phyloP scores from a whole-genome alignment of 1,140 invertebrate species.

The Asbolus verrucosus region DNA sequence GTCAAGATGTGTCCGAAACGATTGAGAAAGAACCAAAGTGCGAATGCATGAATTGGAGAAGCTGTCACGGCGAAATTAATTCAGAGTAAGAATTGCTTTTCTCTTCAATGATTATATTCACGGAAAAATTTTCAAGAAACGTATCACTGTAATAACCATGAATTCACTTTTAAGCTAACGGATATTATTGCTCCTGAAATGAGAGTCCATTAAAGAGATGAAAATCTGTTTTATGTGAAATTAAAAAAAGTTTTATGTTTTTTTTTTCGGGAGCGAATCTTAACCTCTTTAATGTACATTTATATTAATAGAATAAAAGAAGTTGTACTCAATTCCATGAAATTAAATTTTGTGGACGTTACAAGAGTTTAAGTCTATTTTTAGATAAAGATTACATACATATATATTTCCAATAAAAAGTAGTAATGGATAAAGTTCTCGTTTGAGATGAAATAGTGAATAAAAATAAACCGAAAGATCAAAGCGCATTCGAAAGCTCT shows the following conservation, averaged over 20 bases:
- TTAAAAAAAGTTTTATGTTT: constrained; percentile 28
- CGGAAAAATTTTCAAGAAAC: too few species aligned
- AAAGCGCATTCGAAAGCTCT: constrained; percentile 13
- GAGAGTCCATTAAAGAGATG: constrained; percentile 18
- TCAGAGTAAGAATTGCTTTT: constrained; percentile 54
- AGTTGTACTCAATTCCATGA: constrained; percentile 25
- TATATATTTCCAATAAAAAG: constrained; percentile 15
- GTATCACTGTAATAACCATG: background rate
- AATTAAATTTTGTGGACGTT: background rate
- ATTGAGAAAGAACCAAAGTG: too few species aligned
- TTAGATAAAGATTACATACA: too few species aligned
- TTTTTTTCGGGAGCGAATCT: background rate
- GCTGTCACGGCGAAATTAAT: constrained; percentile 51
- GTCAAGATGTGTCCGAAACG: too few species aligned
- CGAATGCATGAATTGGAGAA: constrained; percentile 52
- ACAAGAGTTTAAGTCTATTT: background rate
- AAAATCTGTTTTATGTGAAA: constrained; percentile 37
- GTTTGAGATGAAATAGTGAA: constrained; percentile 14
- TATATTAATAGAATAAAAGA: too few species aligned
- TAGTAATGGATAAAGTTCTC: constrained; percentile 22
- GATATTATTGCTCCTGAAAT: constrained; percentile 16
- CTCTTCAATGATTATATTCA: too few species aligned
- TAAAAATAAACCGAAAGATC: constrained; percentile 30
- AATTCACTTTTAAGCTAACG: background rate
- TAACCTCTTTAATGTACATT: background rate